Base-by-base conservation (phyloP, 2,888 invertebrate genomes). In the Drosophila cognata region DNA sequence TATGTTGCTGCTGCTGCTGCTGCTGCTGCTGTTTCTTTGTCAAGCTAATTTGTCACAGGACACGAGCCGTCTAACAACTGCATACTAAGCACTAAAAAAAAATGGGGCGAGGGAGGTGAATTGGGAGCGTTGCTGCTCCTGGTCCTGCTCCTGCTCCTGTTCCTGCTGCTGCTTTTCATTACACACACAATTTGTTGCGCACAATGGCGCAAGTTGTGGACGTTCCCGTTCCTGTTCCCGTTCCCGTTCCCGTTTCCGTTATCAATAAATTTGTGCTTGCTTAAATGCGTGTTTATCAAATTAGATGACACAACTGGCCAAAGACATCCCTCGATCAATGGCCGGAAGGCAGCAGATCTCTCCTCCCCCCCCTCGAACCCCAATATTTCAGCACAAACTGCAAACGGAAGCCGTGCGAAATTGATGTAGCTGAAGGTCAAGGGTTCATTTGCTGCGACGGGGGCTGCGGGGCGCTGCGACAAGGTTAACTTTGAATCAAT, bases 151-250 rank as follows among this genome's bases (percentile, higher is more conserved):
- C 36, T 50, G 38, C 66, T 71, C 41, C 36, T 46, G 21, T 18
- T 33, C 61, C 36, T 55, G 72, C 61, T 73, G 56, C 48, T 46
- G 25, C 50, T 71, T 71, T 73, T 69, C 76, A 89, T 89, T 87
- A 89, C 85, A 88, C 85, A 88, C 76, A 65, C 88, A 80, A 87
- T 87, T 87, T 89, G 89, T 78, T 85, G 77, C 74, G 71, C 77
- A 84, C 79, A 87, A 84, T 81, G 87, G 71, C 33, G 62, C 61
- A 63, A 71, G 71, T 53, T 55, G 41, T 10, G 51, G 71, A 74
- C 57, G 59, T 70, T 53, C 51, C 35, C 63, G 63, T 25, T 46
- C 46, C 46, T 18, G 28, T 52, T 52, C 33, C 7, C 4, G 2
- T 52, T 52, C 6, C 52, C 16, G 21, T 6, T 25, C 16, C 25